Evolutionary conservation across 2,797 vertebrate species (phyloP).

Genomic region (Darevskia mixta): DNA sequence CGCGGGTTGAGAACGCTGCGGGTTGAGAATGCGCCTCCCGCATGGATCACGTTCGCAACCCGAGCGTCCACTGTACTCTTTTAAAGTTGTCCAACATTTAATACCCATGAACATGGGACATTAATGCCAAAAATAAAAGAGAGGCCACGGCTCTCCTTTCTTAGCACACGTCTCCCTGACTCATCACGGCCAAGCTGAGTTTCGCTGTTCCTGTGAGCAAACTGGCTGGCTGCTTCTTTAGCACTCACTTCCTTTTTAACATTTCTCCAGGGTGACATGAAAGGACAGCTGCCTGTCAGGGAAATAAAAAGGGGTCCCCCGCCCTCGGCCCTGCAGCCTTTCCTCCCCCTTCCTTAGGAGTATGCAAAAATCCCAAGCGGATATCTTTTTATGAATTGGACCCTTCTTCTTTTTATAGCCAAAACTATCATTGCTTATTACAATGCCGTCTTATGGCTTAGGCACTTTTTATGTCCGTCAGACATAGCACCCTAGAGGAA

Average conservation of each 20-base stretch:
- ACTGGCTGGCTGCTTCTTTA: conserved; percentile 45
- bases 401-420: conserved; percentile 74
- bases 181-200: conserved; percentile 26
- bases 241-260: conserved; percentile 54
- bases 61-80: not conserved
- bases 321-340: conserved; percentile 12
- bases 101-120: not conserved
- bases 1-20: no score
- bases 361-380: conserved; percentile 70
- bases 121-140: not conserved
- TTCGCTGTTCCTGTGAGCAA: conserved; percentile 28
- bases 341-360: conserved; percentile 66
- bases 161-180: conserved; percentile 37
- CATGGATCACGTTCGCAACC: no score
- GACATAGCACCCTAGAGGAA: conserved; percentile 72
- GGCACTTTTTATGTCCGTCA: conserved; percentile 66
- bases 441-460: conserved; percentile 70
- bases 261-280: conserved; percentile 56
- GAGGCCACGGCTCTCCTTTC: not conserved
- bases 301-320: conserved; percentile 64
- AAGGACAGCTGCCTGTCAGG: conserved; percentile 58
- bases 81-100: not conserved
- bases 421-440: conserved; percentile 69
- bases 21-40: no score
- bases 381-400: conserved; percentile 73